Conservation (phyloP, 2,113 vertebrate genomes). For the Atherinomorus stipes region DNA sequence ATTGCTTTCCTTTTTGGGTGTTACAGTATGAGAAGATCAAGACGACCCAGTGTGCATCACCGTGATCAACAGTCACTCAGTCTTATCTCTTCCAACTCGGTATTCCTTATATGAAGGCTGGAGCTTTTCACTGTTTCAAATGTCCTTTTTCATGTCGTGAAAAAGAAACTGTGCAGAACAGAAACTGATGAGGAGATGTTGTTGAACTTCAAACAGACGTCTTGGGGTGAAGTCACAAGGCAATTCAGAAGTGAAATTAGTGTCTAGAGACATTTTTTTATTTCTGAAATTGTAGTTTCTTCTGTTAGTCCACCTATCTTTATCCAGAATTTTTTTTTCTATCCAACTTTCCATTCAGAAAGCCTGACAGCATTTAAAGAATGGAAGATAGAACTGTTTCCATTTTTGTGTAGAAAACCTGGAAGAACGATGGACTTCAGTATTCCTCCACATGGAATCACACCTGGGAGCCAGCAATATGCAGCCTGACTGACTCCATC, state of each 20-base stretch:
- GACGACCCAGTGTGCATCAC: conserved; percentile 46
- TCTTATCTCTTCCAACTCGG: conserved; percentile 20
- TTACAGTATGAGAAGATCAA: conserved; percentile 43
- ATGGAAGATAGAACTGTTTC: too few relatives aligned
- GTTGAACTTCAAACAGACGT: conserved; percentile 54
- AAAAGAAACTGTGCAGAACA: conserved; percentile 1
- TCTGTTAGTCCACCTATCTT: conserved; percentile 14
- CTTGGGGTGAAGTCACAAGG: conserved; percentile 19
- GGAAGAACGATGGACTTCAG: conserved; percentile 29
- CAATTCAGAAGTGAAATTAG: conserved; percentile 39
- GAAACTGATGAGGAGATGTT: conserved; percentile 41
- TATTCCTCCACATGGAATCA: conserved; percentile 15
- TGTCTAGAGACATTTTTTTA: conserved; percentile 13
- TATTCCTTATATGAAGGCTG: conserved; percentile 60
- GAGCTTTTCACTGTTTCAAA: conserved; percentile 13
- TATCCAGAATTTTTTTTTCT: conserved; percentile 40
- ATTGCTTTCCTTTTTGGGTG: conserved; percentile 61
- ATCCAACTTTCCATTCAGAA: conserved; percentile 51
- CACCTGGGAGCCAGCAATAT: conserved; percentile 16
- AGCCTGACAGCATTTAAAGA: conserved; percentile 48
- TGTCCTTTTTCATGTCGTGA: conserved; percentile 58
- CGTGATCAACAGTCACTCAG: conserved; percentile 29
- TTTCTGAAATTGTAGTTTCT: background rate
- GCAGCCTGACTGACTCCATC: conserved; percentile 8
- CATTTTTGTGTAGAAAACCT: conserved; percentile 19